Conservation (phyloP, 2,888 invertebrate genomes). For the Sinopyrophorus schimmeli region DNA sequence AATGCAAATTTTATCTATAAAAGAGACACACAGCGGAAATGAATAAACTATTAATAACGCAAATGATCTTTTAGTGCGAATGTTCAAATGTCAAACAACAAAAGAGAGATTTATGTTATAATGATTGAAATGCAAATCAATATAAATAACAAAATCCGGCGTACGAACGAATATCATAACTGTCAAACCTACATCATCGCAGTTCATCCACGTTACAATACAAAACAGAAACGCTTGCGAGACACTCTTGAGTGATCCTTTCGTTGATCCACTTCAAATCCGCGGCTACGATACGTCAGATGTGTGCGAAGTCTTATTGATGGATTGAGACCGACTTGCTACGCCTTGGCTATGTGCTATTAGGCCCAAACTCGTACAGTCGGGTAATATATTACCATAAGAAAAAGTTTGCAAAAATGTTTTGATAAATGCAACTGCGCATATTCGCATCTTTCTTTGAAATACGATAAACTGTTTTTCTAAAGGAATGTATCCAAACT, state of each 20-base stretch:
- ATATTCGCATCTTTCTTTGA: neutral
- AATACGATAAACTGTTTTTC: constrained; percentile 1
- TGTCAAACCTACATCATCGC: constrained; percentile 47
- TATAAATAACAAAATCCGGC: constrained; percentile 46
- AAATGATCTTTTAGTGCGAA: constrained; percentile 13
- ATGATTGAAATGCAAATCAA: constrained; percentile 44
- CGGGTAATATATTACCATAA: constrained; percentile 40
- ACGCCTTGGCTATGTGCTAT: constrained; percentile 25
- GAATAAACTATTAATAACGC: constrained; percentile 27
- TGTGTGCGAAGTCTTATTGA: constrained; percentile 50
- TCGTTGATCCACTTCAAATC: constrained; percentile 50
- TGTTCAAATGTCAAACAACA: constrained; percentile 27
- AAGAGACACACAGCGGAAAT: constrained; percentile 23
- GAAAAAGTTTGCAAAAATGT: constrained; percentile 20
- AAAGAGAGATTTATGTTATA: constrained; percentile 27
- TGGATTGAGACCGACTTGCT: constrained; percentile 44
- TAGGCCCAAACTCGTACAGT: constrained; percentile 22
- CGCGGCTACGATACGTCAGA: constrained; percentile 49
- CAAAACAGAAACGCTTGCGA: constrained; percentile 31
- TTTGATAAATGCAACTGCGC: constrained; percentile 17
- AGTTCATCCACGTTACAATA: constrained; percentile 33
- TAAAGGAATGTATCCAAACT: constrained; percentile 1
- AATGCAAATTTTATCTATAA: too few species aligned
- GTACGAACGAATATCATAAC: constrained; percentile 45
- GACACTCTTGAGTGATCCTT: constrained; percentile 36